Conservation (phyloP, 1,140 invertebrate genomes). For the Harpegnathos saltator region DNA sequence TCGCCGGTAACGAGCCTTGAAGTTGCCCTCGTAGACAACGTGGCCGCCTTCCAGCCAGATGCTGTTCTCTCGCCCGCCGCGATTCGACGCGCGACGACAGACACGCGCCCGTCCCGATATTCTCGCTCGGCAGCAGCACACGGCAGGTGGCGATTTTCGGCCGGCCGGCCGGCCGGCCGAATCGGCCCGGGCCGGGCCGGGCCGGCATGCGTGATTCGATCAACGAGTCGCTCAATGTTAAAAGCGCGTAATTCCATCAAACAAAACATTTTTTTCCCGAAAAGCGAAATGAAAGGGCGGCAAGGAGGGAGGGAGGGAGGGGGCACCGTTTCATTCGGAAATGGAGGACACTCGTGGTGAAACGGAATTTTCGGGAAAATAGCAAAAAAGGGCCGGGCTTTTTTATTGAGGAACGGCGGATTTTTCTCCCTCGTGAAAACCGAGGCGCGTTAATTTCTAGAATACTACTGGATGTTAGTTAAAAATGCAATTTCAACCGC, state of each 20-base stretch:
- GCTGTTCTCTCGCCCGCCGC: constrained; percentile 46
- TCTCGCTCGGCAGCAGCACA: constrained; percentile 19
- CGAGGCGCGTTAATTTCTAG: background rate
- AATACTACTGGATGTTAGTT: background rate
- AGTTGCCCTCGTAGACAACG: constrained; percentile 49
- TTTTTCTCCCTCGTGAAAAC: background rate
- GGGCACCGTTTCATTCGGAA: background rate
- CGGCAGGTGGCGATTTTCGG: constrained; percentile 54
- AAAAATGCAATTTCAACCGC: background rate
- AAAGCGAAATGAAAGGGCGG: background rate
- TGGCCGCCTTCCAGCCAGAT: constrained; percentile 31
- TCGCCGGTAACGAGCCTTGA: constrained; percentile 40
- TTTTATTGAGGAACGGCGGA: background rate
- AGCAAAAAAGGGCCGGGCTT: background rate
- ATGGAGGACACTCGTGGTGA: background rate
- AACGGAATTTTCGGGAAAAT: background rate
- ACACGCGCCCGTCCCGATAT: constrained; percentile 50
- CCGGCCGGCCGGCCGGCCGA: background rate
- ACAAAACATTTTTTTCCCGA: background rate
- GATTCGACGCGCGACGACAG: constrained; percentile 51
- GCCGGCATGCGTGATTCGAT: constrained; percentile 20
- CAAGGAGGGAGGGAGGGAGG: no score
- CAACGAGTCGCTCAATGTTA: constrained; percentile 32
- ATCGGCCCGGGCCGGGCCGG: no score
- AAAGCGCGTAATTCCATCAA: background rate